Conservation (phyloP, 2,113 vertebrate species). For the Cyanoderma ruficeps region DNA sequence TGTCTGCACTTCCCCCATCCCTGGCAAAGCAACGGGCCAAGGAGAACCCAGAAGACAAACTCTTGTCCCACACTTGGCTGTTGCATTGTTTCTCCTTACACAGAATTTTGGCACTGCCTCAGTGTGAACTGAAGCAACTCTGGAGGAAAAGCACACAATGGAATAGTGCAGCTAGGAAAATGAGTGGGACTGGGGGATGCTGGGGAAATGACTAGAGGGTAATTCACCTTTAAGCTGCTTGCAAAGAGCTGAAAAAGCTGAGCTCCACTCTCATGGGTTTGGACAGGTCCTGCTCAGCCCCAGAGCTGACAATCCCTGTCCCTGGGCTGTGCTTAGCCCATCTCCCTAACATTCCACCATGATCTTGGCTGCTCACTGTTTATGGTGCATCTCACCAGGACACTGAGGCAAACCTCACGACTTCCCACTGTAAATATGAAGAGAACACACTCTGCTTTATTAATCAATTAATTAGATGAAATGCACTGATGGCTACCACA, state of each 20-base stretch:
- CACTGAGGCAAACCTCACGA: not conserved
- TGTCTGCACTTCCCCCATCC: not conserved
- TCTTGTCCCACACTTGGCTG: not conserved
- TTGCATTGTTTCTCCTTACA: not conserved
- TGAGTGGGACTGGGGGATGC: not conserved
- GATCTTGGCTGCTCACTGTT: not conserved
- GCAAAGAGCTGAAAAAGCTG: not conserved
- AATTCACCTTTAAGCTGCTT: not conserved
- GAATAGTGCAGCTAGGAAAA: not conserved
- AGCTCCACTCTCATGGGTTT: not conserved
- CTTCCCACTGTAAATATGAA: not conserved
- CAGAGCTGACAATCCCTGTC: not conserved
- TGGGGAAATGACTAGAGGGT: rapidly evolving
- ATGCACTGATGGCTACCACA: not conserved
- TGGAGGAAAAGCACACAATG: not conserved
- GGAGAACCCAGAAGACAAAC: not conserved
- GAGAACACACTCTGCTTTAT: constrained; percentile 33
- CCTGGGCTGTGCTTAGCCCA: not conserved
- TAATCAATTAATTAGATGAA: constrained; percentile 40
- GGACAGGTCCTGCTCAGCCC: not conserved
- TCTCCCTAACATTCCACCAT: rapidly evolving
- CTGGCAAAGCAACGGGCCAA: not conserved
- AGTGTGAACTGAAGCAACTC: not conserved
- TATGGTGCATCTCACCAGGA: not conserved
- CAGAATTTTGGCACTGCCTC: not conserved